Evolutionary conservation across 1,140 invertebrate genomes (phyloP), one percentile per base, ranked within the genome.

Genomic region (Dufourea novaeangliae): DNA sequence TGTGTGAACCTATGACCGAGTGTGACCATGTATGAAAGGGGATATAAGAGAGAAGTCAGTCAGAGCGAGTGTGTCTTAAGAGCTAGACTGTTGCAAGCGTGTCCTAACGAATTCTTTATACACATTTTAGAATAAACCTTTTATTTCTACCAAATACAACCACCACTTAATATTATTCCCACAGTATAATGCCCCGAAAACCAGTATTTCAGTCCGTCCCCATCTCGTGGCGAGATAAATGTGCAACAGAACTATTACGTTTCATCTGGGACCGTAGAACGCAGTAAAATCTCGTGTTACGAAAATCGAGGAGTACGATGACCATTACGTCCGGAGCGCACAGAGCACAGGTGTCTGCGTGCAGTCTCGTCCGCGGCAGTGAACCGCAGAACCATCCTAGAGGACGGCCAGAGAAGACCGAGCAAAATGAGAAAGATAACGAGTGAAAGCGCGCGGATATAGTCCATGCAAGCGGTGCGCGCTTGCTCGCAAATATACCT

Each of bases 381-480:
- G 39, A 11, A 17, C 59, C 52, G 20, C 44, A 41, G 10, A n/a
- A 56, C 27, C 41, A 12, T 39, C 14, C 11, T 7, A 14, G 34
- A 12, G 4, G 8, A 7, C 6, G n/a, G 3, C 37, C 12, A 5
- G 7, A 5, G 12, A 17, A 61, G 14, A 25, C 20, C 7, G n/a
- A n/a, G 2, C 44, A 37, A 12, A 7, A 78, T 46, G 39, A 57
- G 61, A 50, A 66, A 66, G 50, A 57, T 57, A 66, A 62, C 27
- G 46, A 56, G 70, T 66, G 76, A 78, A 78, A 78, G 76, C 59
- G 41, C 12, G 11, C 20, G 57, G 63, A 62, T 62, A 54, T 70
- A 25, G 56, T 14, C 29, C 17, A 44, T 25, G 27, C 1, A 10
- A 78, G 41, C 56, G 6, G 39, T 5, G n/a, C 39, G 14, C 34